Evolutionary conservation across 2,888 invertebrate species (phyloP).

Genomic region (Bembecia ichneumoniformis): DNA sequence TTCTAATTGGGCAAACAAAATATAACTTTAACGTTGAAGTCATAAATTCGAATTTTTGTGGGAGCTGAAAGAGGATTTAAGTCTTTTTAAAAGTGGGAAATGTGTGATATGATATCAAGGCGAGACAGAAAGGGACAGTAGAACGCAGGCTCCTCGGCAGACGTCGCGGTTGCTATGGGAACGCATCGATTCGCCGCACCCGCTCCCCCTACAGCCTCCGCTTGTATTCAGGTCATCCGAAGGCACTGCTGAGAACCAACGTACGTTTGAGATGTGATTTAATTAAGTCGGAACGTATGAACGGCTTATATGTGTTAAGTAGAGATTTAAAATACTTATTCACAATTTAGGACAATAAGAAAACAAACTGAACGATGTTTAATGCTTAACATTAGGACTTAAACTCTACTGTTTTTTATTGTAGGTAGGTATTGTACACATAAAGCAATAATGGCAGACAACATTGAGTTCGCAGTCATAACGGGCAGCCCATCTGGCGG

Average conservation of each 20-base stretch:
- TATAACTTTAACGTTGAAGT: constrained; percentile 6
- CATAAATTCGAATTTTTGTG: background rate
- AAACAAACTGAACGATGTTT: too few species aligned
- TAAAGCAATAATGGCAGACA: background rate
- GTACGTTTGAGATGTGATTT: background rate
- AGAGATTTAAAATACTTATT: too few species aligned
- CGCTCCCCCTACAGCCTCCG: constrained; percentile 34
- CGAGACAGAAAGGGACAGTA: constrained; percentile 71
- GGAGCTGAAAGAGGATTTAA: constrained; percentile 8
- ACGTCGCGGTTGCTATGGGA: constrained; percentile 67
- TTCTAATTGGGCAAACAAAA: constrained; percentile 7
- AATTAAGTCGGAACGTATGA: background rate
- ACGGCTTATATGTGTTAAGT: background rate
- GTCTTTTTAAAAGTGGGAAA: constrained; percentile 20
- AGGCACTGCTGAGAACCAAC: constrained; percentile 13
- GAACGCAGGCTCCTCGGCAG: constrained; percentile 71
- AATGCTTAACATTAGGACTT: too few species aligned
- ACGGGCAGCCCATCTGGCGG: too few species aligned
- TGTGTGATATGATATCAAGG: constrained; percentile 70
- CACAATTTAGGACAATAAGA: too few species aligned
- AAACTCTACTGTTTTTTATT: too few species aligned
- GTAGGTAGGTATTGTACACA: too few species aligned
- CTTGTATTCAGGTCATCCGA: constrained; percentile 64
- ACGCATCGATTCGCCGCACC: constrained; percentile 65
- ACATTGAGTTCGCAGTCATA: too few species aligned